Evolutionary conservation across 2,888 invertebrate species (phyloP), one percentile per base, ranked within the genome.

Genomic region (Polietes domitor): DNA sequence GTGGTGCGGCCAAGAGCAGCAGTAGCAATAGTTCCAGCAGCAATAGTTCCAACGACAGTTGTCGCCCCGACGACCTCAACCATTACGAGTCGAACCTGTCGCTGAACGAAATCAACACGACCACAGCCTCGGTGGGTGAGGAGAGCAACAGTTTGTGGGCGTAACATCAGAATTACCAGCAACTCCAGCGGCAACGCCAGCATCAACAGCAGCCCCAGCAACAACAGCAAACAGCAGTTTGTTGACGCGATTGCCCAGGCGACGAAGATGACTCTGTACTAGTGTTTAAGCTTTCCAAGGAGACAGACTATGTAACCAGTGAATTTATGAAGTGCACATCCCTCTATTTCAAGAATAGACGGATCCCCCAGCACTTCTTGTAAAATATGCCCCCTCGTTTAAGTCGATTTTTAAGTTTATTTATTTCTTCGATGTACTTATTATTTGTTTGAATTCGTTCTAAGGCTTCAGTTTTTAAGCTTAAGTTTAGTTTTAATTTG

Each of bases 31-130:
- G 85, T 76, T 87, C 86, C 63, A 86, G 89, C 26, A 90, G 90
- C 85, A 91, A 89, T 79, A 89, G 89, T 86, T 89, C 89, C 86
- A 89, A 85, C 86, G 90, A 87, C 83, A 90, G 88, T 75, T 88
- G 87, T 74, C 90, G 87, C 2, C 90, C 88, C 79, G 81, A 83
- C 17, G 89, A 89, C 77, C 87, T 89, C 65, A 89, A 89, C 32
- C 91, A 91, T 63, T 91, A 91, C 77, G 91, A 90, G 82, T 91
- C 91, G 10, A 91, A 91, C 86, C 85, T 91, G 76, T 91, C 91
- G 55, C 87, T 91, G 65, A 87, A 87, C 63, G 88, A 89, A 80
- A 88, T 87, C 68, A 90, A 89, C 43, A 89, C 78, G n/a, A 75
- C 85, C 17, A 84, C 89, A 65, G 77, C 89, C 70, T 88, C 90